phyloP scores from a whole-genome alignment of 2,888 invertebrate genomes.

The Drosophila aldrichi region DNA sequence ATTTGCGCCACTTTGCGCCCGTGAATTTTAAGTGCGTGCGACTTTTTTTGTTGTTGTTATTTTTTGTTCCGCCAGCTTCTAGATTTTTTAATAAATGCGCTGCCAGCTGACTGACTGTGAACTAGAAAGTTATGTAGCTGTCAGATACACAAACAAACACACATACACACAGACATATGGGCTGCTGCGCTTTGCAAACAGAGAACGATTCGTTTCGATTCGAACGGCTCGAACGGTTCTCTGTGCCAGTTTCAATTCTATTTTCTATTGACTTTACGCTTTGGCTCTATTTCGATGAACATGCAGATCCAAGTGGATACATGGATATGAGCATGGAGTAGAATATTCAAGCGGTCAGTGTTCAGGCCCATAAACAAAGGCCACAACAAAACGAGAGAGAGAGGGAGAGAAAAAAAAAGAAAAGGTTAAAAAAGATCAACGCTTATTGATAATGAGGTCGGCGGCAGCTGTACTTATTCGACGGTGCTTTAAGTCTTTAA shows the following conservation, averaged over 20 bases:
- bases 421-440: conserved; percentile 16
- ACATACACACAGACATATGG: not conserved
- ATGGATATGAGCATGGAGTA: not conserved
- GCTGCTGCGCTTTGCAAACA: conserved; percentile 35
- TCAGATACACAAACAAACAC: conserved; percentile 13
- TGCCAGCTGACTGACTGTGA: conserved; percentile 17
- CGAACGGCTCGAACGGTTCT: conserved; percentile 62
- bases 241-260: conserved; percentile 57
- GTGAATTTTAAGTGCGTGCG: conserved; percentile 71
- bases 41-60: conserved; percentile 16
- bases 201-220: conserved; percentile 20
- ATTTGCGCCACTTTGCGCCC: conserved; percentile 76
- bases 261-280: conserved; percentile 36
- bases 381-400: not conserved
- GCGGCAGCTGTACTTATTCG: conserved; percentile 37
- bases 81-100: conserved; percentile 21
- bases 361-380: conserved; percentile 25
- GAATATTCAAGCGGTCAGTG: conserved; percentile 39
- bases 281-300: conserved; percentile 23
- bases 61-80: not conserved
- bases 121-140: conserved; percentile 46
- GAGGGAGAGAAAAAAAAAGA: too few relatives aligned
- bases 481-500: conserved; percentile 21
- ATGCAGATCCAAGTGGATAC: conserved; percentile 35
- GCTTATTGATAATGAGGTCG: conserved; percentile 19